A percentile compares a stretch with the other conserved stretches of the same genome.
Evolutionary conservation across 92 coral and sea anemone genomes (phyloP).

Genomic region (Parazoanthus swiftii): DNA sequence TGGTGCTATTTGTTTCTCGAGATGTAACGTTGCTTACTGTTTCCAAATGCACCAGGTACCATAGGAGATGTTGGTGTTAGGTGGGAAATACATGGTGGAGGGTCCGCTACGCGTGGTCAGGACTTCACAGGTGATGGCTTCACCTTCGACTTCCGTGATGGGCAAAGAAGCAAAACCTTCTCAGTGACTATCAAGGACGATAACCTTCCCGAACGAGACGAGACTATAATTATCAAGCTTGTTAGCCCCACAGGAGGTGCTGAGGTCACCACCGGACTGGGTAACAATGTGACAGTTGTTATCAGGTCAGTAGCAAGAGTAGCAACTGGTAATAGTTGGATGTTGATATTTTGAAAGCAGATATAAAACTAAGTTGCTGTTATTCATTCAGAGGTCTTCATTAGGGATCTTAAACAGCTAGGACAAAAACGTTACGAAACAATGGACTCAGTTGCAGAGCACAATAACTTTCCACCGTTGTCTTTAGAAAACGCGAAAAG

Average conservation of each 20-base stretch:
- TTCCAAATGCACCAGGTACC: constrained; percentile 54
- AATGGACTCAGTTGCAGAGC: too few species aligned
- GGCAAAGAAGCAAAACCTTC: constrained; percentile 56
- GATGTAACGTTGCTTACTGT: neutral
- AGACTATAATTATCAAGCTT: constrained; percentile 68
- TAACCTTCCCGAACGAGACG: constrained; percentile 78
- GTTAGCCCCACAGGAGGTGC: constrained; percentile 90
- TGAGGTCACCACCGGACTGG: constrained; percentile 64
- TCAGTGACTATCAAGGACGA: constrained; percentile 64
- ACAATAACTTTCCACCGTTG: too few species aligned
- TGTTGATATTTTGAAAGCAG: neutral
- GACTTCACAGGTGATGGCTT: constrained; percentile 67
- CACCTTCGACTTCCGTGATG: constrained; percentile 55
- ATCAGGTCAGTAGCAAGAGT: constrained; percentile 44
- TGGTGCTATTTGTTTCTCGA: too few species aligned
- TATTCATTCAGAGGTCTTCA: neutral
- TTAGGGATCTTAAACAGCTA: too few species aligned
- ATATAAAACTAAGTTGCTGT: neutral
- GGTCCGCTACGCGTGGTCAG: constrained; percentile 56
- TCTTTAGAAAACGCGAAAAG: too few species aligned
- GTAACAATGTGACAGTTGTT: constrained; percentile 81
- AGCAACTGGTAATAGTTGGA: neutral
- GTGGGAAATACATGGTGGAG: constrained; percentile 47
- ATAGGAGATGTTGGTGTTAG: constrained; percentile 69
- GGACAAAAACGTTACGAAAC: too few species aligned